Conservation (phyloP, 2,797 vertebrate species). For the Alosa sapidissima region DNA sequence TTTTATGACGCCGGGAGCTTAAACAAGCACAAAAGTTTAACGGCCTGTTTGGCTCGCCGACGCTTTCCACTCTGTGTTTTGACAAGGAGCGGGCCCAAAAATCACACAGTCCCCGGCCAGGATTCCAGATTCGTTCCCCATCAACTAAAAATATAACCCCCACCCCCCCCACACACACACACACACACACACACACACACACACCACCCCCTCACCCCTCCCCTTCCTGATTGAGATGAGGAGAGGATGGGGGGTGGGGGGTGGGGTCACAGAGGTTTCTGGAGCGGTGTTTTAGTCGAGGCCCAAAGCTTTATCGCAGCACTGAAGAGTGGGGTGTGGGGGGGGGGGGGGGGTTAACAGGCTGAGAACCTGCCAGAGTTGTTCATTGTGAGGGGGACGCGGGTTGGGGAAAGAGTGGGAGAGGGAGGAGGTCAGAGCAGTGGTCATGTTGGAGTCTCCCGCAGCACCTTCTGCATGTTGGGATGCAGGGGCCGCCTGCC, state of each 20-base stretch:
- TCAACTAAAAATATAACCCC: constrained; percentile 67
- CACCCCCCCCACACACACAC: background rate
- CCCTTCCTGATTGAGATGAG: constrained; percentile 57
- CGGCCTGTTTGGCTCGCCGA: constrained; percentile 67
- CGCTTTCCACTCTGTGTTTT: constrained; percentile 64
- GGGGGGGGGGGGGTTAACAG: background rate
- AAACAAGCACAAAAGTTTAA: constrained; percentile 72
- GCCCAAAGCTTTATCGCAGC: constrained; percentile 17
- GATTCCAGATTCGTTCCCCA: constrained; percentile 67
- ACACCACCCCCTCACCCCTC: background rate
- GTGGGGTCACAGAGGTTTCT: constrained; percentile 53
- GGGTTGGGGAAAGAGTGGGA: background rate
- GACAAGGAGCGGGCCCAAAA: constrained; percentile 70
- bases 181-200: background rate
- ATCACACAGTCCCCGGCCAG: constrained; percentile 69
- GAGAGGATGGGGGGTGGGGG: constrained; percentile 17
- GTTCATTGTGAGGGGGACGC: background rate
- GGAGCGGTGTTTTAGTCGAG: constrained; percentile 27
- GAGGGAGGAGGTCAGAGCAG: background rate
- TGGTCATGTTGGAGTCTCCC: background rate
- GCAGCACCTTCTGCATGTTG: background rate
- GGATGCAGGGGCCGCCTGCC: constrained; percentile 14
- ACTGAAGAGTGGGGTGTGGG: background rate
- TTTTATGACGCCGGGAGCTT: constrained; percentile 72
- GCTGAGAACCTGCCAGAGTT: constrained; percentile 6